phyloP scores from a whole-genome alignment of 1,140 invertebrate genomes.

The Lucilia cuprina region DNA sequence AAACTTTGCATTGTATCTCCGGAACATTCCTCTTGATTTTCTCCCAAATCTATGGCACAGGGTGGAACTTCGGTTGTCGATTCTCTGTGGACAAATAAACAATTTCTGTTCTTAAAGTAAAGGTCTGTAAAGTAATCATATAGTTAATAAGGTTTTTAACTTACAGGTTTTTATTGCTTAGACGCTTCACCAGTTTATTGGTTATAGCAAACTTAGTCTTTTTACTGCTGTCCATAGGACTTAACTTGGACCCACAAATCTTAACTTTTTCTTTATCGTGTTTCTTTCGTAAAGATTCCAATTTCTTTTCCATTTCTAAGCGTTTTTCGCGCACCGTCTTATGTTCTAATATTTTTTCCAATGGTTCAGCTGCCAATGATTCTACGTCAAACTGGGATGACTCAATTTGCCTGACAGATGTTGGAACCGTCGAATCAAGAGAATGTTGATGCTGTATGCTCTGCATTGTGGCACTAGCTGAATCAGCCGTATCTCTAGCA shows the following conservation, averaged over 20 bases:
- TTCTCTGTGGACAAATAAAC: conserved; percentile 57
- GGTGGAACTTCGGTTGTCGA: conserved; percentile 57
- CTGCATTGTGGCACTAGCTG: conserved; percentile 28
- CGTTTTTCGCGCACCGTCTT: conserved; percentile 85
- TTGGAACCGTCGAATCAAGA: conserved; percentile 50
- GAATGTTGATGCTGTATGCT: conserved; percentile 60
- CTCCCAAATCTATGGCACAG: conserved; percentile 54
- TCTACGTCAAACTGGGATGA: conserved; percentile 65
- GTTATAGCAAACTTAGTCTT: conserved; percentile 76
- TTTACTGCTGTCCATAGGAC: conserved; percentile 68
- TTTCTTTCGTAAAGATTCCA: conserved; percentile 84
- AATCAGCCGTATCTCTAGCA: conserved; percentile 46
- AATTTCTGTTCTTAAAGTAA: conserved; percentile 48
- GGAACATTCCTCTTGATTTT: conserved; percentile 58
- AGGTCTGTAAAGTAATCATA: neutral
- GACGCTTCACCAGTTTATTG: conserved; percentile 77
- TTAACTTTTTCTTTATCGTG: conserved; percentile 81
- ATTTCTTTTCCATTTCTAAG: conserved; percentile 84
- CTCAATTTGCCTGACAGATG: conserved; percentile 55
- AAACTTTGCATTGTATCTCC: neutral
- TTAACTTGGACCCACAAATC: conserved; percentile 67
- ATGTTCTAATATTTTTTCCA: conserved; percentile 81
- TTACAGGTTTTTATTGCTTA: conserved; percentile 85
- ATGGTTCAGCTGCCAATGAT: conserved; percentile 74
- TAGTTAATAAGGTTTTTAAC: conserved; percentile 52